Evolutionary conservation across 2,113 vertebrate genomes (phyloP).

Genomic region (Catagonus wagneri): DNA sequence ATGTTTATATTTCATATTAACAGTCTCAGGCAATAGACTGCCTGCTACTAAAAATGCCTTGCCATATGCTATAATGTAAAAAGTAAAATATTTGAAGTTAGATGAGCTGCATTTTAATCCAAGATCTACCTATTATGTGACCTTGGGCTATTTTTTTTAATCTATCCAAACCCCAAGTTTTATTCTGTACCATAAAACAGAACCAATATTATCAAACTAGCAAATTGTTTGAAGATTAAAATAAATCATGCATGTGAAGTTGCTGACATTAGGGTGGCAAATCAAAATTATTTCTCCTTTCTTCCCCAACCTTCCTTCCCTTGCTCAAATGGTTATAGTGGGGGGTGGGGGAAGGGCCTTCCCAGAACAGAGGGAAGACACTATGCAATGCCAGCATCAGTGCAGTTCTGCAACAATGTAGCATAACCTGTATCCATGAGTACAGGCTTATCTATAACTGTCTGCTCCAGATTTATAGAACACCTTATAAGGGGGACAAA

Average conservation of each 20-base stretch:
- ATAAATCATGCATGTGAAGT: not conserved
- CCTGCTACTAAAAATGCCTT: constrained; percentile 15
- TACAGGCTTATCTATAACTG: too few species aligned
- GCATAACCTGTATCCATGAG: too few species aligned
- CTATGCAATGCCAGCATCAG: too few species aligned
- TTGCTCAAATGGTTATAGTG: not conserved
- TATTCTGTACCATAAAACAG: constrained; percentile 22
- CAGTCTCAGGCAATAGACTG: not conserved
- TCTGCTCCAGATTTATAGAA: too few species aligned
- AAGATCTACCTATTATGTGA: constrained; percentile 32
- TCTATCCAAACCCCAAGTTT: not conserved
- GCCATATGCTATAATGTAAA: constrained; percentile 10
- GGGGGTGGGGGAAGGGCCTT: too few species aligned
- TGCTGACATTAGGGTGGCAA: not conserved
- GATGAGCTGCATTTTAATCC: constrained; percentile 26
- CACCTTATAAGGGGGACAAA: too few species aligned
- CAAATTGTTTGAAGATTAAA: constrained; percentile 2
- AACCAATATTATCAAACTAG: constrained; percentile 24
- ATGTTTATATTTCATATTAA: constrained; percentile 14
- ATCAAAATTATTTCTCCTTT: not conserved
- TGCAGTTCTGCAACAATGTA: too few species aligned
- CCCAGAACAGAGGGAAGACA: too few species aligned
- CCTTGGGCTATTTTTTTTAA: constrained; percentile 12
- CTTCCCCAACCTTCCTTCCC: not conserved
- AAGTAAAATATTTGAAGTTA: constrained; percentile 33